phyloP scores from a whole-genome alignment of 2,888 invertebrate species.

The Miltochrista miniata region DNA sequence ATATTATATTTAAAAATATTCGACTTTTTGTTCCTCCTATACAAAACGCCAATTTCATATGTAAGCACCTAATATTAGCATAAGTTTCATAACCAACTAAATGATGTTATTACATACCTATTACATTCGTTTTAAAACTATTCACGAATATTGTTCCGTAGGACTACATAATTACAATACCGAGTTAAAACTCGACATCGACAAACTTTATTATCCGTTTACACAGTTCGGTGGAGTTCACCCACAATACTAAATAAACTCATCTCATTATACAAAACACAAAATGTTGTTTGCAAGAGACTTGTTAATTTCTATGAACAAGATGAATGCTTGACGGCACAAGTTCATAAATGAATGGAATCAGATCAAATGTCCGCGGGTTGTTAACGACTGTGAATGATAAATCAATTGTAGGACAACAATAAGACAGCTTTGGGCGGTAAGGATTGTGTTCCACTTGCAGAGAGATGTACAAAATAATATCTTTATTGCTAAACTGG shows the following conservation, averaged over 20 bases:
- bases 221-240: not conserved
- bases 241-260: constrained; percentile 9
- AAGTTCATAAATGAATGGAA: constrained; percentile 35
- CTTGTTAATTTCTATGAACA: constrained; percentile 28
- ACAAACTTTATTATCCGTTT: not conserved
- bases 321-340: constrained; percentile 28
- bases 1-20: too few species aligned
- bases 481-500: not conserved
- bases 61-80: too few species aligned
- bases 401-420: constrained; percentile 64
- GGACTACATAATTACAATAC: not conserved
- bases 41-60: too few species aligned
- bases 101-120: too few species aligned
- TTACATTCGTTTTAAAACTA: too few species aligned
- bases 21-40: too few species aligned
- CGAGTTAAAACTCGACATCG: not conserved
- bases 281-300: constrained; percentile 18
- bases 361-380: constrained; percentile 55
- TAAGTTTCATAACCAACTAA: too few species aligned
- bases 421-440: constrained; percentile 46
- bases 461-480: not conserved
- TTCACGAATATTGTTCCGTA: not conserved
- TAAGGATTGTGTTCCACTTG: constrained; percentile 14
- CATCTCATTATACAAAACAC: constrained; percentile 16
- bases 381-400: constrained; percentile 64